phyloP scores from a whole-genome alignment of 2,113 vertebrate species.

The Heterocephalus glaber region DNA sequence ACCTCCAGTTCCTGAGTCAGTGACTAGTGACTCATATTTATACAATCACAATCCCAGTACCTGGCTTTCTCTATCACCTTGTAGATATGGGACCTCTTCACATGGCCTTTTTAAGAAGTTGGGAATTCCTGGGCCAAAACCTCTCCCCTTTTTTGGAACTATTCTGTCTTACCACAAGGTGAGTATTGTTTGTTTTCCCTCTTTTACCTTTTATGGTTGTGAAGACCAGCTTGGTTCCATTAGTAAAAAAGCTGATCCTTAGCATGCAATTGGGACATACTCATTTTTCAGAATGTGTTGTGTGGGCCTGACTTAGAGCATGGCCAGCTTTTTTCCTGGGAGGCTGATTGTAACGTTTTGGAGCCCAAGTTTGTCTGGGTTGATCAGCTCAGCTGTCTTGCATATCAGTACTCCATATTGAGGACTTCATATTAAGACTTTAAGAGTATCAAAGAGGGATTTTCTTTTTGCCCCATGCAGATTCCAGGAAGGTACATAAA shows the following conservation, averaged over 20 bases:
- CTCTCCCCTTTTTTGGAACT: conserved; percentile 88
- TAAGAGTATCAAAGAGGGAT: background rate
- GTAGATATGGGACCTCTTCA: conserved; percentile 89
- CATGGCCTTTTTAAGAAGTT: conserved; percentile 87
- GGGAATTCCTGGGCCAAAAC: conserved; percentile 86
- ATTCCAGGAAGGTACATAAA: background rate
- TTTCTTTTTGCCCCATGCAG: background rate
- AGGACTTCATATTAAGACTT: background rate
- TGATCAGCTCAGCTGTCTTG: background rate
- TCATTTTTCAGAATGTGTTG: background rate
- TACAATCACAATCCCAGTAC: background rate
- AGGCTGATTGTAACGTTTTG: background rate
- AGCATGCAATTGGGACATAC: background rate
- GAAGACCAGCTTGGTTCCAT: background rate
- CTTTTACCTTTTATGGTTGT: background rate
- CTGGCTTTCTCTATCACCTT: conserved; percentile 17
- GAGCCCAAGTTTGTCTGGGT: background rate
- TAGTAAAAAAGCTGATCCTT: background rate
- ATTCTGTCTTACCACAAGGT: conserved; percentile 75
- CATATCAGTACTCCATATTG: background rate
- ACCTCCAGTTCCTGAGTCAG: background rate
- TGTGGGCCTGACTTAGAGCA: background rate
- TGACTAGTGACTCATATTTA: background rate
- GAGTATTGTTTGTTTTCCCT: conserved; percentile 39
- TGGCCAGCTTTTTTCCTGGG: background rate